Percentiles rank a stretch among this genome's conserved stretches.
Evolutionary conservation across 2,113 vertebrate species (phyloP).

Genomic region (Bos indicus): DNA sequence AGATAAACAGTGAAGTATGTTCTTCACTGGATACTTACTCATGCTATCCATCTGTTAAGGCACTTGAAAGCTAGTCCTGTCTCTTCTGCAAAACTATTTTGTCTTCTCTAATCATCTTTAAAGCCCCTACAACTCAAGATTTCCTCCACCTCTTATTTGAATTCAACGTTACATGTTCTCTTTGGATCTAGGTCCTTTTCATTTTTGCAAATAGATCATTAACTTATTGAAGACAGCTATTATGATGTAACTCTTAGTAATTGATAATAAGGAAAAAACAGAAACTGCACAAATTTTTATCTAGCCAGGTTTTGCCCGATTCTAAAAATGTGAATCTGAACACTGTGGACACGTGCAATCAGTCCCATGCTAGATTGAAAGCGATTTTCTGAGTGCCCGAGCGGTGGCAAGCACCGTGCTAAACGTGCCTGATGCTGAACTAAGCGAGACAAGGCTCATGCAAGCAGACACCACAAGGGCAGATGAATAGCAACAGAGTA

Average conservation of each 20-base stretch:
- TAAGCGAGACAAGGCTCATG: neutral
- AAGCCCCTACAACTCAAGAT: neutral
- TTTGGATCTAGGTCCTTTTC: neutral
- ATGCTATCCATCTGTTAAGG: neutral
- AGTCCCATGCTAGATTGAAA: neutral
- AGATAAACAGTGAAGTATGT: neutral
- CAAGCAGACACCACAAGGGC: neutral
- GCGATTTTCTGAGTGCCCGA: neutral
- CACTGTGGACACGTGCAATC: neutral
- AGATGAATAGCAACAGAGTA: neutral
- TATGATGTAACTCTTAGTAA: neutral
- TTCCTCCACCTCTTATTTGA: neutral
- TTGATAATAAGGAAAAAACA: neutral
- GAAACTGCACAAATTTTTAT: neutral
- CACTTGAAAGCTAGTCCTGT: neutral
- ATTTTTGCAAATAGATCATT: neutral
- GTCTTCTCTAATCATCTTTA: neutral
- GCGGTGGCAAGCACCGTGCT: neutral
- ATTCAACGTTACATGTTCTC: neutral
- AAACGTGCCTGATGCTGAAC: neutral
- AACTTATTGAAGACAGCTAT: neutral
- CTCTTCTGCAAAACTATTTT: neutral
- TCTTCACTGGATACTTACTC: neutral
- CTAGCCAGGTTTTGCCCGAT: neutral
- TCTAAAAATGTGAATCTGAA: neutral